Percentiles rank a stretch among this genome's conserved stretches.
phyloP scores from a whole-genome alignment of 1,140 invertebrate species.

The Camponotus floridanus region DNA sequence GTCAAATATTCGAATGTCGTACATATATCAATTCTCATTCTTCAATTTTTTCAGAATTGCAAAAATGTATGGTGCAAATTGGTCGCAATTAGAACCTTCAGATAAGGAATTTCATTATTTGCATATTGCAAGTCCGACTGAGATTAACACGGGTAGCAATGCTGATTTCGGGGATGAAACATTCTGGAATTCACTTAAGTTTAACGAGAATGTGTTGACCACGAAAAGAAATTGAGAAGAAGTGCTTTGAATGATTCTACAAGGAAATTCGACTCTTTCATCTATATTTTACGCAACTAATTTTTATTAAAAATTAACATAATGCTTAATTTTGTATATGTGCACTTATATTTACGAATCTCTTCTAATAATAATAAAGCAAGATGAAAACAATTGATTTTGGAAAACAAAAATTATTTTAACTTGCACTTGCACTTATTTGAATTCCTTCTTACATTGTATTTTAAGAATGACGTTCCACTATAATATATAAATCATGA shows the following conservation, averaged over 20 bases:
- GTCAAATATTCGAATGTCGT: conserved; percentile 25
- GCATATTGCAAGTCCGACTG: conserved; percentile 85
- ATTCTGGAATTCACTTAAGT: conserved; percentile 87
- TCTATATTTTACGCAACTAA: too few relatives aligned
- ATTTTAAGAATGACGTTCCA: not conserved
- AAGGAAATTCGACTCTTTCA: not conserved
- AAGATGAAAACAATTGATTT: too few relatives aligned
- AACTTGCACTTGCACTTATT: not conserved
- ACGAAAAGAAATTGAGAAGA: not conserved
- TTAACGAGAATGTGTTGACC: conserved; percentile 85
- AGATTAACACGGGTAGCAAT: conserved; percentile 81
- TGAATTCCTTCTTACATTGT: not conserved
- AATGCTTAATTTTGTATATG: too few relatives aligned
- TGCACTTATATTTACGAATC: too few relatives aligned
- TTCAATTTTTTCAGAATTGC: conserved; percentile 78
- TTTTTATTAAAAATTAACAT: too few relatives aligned
- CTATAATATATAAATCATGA: not conserved
- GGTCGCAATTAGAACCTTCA: conserved; percentile 78
- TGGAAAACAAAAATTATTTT: too few relatives aligned
- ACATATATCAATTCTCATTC: not conserved
- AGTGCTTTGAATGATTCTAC: conserved; percentile 30
- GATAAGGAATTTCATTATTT: conserved; percentile 85
- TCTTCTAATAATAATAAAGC: too few relatives aligned
- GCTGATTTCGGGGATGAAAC: conserved; percentile 85
- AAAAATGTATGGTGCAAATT: conserved; percentile 74